phyloP scores from a whole-genome alignment of 2,113 vertebrate species.

The Xenus cinereus region DNA sequence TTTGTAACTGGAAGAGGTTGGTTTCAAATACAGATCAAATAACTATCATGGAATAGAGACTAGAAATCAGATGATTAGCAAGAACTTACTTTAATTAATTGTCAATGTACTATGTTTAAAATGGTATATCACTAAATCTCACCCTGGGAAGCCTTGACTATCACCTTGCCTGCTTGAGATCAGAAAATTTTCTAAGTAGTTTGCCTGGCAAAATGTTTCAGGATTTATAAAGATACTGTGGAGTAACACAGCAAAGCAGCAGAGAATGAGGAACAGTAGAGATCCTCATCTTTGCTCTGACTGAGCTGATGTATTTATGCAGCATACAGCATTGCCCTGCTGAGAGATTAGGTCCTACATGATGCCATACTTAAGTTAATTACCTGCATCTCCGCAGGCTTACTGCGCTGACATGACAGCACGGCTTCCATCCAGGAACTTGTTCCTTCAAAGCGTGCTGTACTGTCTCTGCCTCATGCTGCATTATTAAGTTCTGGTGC shows the following conservation, averaged over 20 bases:
- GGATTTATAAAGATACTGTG: neutral
- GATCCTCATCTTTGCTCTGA: neutral
- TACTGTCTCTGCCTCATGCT: neutral
- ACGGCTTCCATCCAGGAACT: neutral
- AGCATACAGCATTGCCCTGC: neutral
- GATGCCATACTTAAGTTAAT: neutral
- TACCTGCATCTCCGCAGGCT: neutral
- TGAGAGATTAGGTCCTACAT: rapidly evolving
- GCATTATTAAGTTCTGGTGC: neutral
- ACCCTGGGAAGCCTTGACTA: neutral
- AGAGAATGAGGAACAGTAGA: neutral
- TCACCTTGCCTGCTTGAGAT: neutral
- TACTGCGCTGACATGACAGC: neutral
- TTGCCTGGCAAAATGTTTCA: neutral
- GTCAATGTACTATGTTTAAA: neutral
- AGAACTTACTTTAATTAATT: neutral
- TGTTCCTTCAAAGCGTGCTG: neutral
- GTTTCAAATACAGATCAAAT: slow-evolving; percentile 25
- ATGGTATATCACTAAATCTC: neutral
- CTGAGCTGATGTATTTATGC: neutral
- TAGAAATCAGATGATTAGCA: neutral
- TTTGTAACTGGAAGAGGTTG: neutral
- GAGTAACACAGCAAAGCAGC: neutral
- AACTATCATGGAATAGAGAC: neutral
- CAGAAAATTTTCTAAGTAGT: neutral